phyloP scores from a whole-genome alignment of 2,888 invertebrate species.

The Candidula unifasciata region DNA sequence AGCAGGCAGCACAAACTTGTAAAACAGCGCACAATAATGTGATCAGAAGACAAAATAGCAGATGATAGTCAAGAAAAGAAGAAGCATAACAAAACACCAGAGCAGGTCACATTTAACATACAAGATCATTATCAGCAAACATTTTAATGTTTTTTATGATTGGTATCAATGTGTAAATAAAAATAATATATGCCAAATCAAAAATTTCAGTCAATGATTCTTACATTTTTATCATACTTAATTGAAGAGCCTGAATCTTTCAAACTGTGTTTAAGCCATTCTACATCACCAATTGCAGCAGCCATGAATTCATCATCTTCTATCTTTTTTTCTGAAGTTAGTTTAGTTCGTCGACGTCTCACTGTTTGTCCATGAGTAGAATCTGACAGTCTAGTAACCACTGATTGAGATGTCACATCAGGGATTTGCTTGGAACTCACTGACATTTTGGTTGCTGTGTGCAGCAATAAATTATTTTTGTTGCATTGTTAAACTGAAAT shows the following conservation, averaged over 20 bases:
- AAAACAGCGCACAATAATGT: no score
- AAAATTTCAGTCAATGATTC: slow-evolving; percentile 33
- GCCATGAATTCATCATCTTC: slow-evolving; percentile 78
- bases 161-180: background rate
- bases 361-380: slow-evolving; percentile 56
- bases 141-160: background rate
- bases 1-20: no score
- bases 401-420: background rate
- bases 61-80: no score
- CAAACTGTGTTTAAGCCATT: slow-evolving; percentile 77
- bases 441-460: slow-evolving; percentile 26
- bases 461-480: background rate
- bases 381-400: slow-evolving; percentile 40
- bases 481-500: background rate
- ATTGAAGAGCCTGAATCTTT: slow-evolving; percentile 69
- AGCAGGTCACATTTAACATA: no score
- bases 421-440: slow-evolving; percentile 33
- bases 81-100: no score
- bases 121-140: no score
- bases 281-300: slow-evolving; percentile 77
- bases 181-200: background rate
- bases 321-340: slow-evolving; percentile 71
- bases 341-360: slow-evolving; percentile 62
- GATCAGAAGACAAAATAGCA: no score
- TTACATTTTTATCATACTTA: slow-evolving; percentile 77